Conservation (phyloP, 30 jellyfish, hydroid and myxozoan genomes). For the Nemopilema nomurai region DNA sequence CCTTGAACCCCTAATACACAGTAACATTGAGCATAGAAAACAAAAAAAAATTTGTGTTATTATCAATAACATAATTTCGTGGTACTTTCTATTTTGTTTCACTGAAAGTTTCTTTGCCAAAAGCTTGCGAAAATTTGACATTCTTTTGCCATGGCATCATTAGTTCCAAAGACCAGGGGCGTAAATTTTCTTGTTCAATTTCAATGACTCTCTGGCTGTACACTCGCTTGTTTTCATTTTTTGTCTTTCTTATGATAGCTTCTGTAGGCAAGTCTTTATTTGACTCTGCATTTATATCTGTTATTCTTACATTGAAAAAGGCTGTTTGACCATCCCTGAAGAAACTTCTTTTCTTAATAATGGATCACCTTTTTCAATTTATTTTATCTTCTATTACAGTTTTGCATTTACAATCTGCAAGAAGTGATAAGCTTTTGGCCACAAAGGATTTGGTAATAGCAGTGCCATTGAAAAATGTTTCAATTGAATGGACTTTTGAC, state of each 20-base stretch:
- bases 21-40: too few relatives aligned
- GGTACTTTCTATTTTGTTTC: neutral
- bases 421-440: neutral
- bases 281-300: neutral
- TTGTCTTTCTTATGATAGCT: too few relatives aligned
- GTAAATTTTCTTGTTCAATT: too few relatives aligned
- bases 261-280: too few relatives aligned
- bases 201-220: too few relatives aligned
- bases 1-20: too few relatives aligned
- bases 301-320: neutral
- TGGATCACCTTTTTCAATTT: neutral
- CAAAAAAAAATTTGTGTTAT: too few relatives aligned
- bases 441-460: slow-evolving; percentile 13
- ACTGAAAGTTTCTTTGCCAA: slow-evolving; percentile 5
- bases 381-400: neutral
- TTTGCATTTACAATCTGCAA: neutral
- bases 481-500: slow-evolving; percentile 22
- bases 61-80: too few relatives aligned
- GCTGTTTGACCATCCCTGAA: too few relatives aligned
- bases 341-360: too few relatives aligned
- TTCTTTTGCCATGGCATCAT: neutral
- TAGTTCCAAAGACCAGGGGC: slow-evolving; percentile 6
- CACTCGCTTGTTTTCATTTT: too few relatives aligned
- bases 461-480: slow-evolving; percentile 24
- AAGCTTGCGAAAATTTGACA: neutral